Evolutionary conservation across 2,797 vertebrate species (phyloP).

Genomic region (Enteromius argenteus): DNA sequence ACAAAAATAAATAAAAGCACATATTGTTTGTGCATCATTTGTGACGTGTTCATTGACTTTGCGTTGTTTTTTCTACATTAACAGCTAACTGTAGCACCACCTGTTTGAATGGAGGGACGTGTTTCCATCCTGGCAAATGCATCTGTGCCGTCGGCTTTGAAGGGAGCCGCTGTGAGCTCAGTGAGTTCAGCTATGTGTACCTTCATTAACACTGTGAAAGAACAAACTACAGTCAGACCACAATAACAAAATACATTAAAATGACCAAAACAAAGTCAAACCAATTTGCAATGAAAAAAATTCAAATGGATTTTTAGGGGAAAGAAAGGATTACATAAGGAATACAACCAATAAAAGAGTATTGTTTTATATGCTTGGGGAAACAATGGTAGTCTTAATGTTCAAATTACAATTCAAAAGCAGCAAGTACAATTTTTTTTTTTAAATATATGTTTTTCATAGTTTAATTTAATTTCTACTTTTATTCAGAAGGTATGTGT

Average conservation of each 20-base stretch:
- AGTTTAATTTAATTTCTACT: no score
- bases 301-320: background rate
- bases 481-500: background rate
- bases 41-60: background rate
- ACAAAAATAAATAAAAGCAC: constrained; percentile 12
- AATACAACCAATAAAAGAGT: background rate
- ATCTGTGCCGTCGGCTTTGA: constrained; percentile 86
- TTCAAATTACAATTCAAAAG: background rate
- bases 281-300: background rate
- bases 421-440: no score
- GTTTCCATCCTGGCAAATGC: constrained; percentile 90
- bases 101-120: constrained; percentile 88
- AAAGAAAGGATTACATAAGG: no score
- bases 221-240: background rate
- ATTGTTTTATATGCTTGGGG: background rate
- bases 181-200: constrained; percentile 76
- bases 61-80: constrained; percentile 30
- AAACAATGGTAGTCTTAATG: background rate
- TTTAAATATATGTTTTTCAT: no score
- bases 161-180: constrained; percentile 86
- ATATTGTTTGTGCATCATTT: background rate
- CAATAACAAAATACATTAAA: background rate
- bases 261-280: no score
- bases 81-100: constrained; percentile 86
- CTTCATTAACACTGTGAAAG: background rate